Evolutionary conservation across 2,888 invertebrate species (phyloP), one percentile per base, ranked within the genome.

Genomic region (Dolomedes plantarius): DNA sequence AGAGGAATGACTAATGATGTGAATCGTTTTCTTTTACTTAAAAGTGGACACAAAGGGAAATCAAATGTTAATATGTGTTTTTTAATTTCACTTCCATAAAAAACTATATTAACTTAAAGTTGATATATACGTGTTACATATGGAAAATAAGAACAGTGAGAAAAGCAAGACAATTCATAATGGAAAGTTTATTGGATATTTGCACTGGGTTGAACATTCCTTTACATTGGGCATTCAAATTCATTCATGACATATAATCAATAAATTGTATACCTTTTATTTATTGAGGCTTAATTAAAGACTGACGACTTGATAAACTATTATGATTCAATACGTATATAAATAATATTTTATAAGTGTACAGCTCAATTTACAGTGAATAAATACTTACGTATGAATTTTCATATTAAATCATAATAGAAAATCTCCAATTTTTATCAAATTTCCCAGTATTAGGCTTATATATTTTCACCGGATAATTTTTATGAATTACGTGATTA

Each of bases 131-230:
- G n/a, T n/a, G n/a, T n/a, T n/a, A n/a, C n/a, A n/a, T n/a, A n/a
- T n/a, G n/a, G n/a, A n/a, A n/a, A n/a, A n/a, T n/a, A n/a, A n/a
- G n/a, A n/a, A 36, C 5, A 36, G 5, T 5, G 36, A 46, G 46
- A 56, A 32, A 67, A 32, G n/a, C 19, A 67, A 9, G 11, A n/a
- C 6, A 27, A 13, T 41, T 86, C 62, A 71, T 75, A 74, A 86
- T 86, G 74, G 86, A 79, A 86, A 69, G 86, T 86, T 86, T 86
- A 86, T 86, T 86, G 74, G 69, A 86, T 86, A 86, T 86, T 86
- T 86, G 86, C 86, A 86, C 86, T 79, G 79, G 78, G 78, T 85
- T 71, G 68, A 74, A 86, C 86, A 86, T 74, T 79, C 65, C 79
- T 78, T 86, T 64, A 79, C 86, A 86, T 69, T 75, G 86, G 86